Conservation (phyloP, 2,888 invertebrate genomes). For the Stenodera caucasica region DNA sequence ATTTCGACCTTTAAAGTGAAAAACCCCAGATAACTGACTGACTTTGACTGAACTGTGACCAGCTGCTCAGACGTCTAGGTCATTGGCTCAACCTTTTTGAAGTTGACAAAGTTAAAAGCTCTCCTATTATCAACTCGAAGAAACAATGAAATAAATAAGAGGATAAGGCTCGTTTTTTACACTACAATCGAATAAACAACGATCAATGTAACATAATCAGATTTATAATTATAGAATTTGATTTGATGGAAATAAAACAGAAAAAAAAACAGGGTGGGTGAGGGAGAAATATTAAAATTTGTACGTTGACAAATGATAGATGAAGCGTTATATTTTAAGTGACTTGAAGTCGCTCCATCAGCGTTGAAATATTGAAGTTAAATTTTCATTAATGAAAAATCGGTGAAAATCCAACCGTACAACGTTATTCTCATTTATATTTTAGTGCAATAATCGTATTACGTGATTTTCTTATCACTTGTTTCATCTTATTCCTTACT, state of each 20-base stretch:
- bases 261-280: slow-evolving; percentile 3
- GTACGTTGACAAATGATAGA: slow-evolving; percentile 20
- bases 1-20: background rate
- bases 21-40: background rate
- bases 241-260: background rate
- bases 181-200: too few species aligned
- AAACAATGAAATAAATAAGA: slow-evolving; percentile 4
- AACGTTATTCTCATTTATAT: background rate
- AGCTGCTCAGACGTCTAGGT: slow-evolving; percentile 11
- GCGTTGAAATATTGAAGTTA: background rate
- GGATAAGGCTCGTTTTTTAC: background rate
- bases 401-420: background rate
- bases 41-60: slow-evolving; percentile 18
- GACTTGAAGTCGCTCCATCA: background rate
- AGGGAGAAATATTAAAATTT: slow-evolving; percentile 3
- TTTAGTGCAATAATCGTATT: background rate
- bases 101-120: slow-evolving; percentile 10
- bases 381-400: background rate
- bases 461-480: background rate
- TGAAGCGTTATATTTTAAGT: slow-evolving; percentile 24
- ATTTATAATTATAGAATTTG: background rate
- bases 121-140: slow-evolving; percentile 11
- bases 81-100: slow-evolving; percentile 13
- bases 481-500: background rate
- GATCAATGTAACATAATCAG: too few species aligned